Conservation (phyloP, 2,797 vertebrate genomes). For the Xerus rutilus region DNA sequence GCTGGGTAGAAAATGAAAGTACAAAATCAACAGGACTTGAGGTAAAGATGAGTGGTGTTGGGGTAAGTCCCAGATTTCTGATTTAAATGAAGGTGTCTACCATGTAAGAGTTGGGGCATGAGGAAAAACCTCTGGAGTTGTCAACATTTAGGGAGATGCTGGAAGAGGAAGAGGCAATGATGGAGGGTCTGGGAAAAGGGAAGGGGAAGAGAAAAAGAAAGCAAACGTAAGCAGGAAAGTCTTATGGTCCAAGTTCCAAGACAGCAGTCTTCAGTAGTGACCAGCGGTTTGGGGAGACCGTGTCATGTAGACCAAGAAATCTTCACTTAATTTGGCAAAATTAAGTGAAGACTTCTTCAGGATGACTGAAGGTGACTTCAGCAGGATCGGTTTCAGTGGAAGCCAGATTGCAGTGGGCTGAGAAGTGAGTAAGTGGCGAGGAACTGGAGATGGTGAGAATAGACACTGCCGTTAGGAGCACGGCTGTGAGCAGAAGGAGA, state of each 20-base stretch:
- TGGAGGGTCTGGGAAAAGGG: neutral
- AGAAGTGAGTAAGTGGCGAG: slow-evolving; percentile 38
- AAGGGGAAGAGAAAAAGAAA: neutral
- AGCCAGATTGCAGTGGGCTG: slow-evolving; percentile 72
- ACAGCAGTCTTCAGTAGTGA: neutral
- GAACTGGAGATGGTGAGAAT: slow-evolving; percentile 25
- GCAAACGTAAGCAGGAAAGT: neutral
- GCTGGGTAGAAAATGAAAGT: neutral
- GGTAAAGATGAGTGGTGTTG: neutral
- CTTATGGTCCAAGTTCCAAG: neutral
- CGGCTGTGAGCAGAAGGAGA: slow-evolving; percentile 47
- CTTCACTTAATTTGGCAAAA: slow-evolving; percentile 1
- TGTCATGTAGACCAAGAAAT: neutral
- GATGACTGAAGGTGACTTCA: neutral
- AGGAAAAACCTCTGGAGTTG: neutral
- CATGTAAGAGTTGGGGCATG: neutral
- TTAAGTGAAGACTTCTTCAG: too few species aligned
- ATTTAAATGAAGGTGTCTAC: neutral
- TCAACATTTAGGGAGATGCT: neutral
- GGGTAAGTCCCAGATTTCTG: neutral
- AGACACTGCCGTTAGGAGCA: neutral
- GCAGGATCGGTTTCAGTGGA: slow-evolving; percentile 33
- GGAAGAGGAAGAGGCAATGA: slow-evolving; percentile 3
- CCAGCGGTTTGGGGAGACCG: neutral
- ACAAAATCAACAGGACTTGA: neutral